These are phyloP conservation scores for Epinephelus coioides DNA, from an alignment of 2,797 vertebrate species.

Conservation along the genomic window DNA sequence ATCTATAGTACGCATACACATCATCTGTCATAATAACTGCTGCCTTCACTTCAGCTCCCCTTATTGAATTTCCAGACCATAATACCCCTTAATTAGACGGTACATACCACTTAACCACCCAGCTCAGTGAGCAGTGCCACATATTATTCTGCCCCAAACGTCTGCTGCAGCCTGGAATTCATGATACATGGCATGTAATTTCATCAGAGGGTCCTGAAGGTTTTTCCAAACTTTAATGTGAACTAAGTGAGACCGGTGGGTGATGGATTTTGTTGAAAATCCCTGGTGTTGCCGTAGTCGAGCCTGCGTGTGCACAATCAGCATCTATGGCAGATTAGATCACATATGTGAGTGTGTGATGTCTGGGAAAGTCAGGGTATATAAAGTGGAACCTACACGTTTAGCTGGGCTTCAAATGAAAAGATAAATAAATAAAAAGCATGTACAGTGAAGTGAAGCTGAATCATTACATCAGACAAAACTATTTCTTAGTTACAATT, in stretches of 20 bases:
- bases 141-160: not conserved
- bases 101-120: conserved; percentile 16
- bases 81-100: conserved; percentile 59
- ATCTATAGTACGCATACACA: not conserved
- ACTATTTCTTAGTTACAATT: too few species aligned
- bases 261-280: not conserved
- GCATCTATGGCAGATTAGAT: not conserved
- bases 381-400: not conserved
- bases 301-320: not conserved
- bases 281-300: not conserved
- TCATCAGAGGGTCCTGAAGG: not conserved
- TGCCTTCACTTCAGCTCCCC: conserved; percentile 38
- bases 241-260: not conserved
- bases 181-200: conserved; percentile 21
- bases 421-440: too few species aligned
- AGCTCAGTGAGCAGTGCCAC: conserved; percentile 22
- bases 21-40: conserved; percentile 43
- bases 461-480: too few species aligned
- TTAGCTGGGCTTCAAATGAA: too few species aligned
- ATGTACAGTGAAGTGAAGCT: too few species aligned
- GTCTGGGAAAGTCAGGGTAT: not conserved
- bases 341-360: too few species aligned
- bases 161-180: conserved; percentile 4
- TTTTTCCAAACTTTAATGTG: conserved; percentile 2
- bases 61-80: conserved; percentile 51